Evolutionary conservation across 2,797 vertebrate species (phyloP), one percentile per base, ranked within the genome.

Genomic region (Cyprinodon diabolis): DNA sequence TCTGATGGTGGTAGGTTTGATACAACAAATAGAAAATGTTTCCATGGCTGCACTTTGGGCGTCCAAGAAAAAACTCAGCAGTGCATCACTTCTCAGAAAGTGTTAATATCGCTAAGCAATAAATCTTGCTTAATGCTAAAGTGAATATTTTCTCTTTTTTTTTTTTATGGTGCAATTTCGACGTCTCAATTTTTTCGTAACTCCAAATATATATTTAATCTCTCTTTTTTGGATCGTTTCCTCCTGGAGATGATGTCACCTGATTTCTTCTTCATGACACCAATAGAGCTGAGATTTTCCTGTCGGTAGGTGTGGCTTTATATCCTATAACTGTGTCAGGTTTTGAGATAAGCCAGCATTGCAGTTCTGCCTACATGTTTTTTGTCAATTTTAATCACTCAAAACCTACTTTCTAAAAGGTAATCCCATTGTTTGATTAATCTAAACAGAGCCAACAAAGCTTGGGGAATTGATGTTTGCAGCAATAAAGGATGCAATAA

Each of bases 21-120:
- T 62, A 5, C 63, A 90, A 90, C 82, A 91, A 93, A 92, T 47
- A 92, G 70, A 83, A 37, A 75, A n/a, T 63, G 89, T 88, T 88
- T 75, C 76, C 74, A 80, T 82, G 81, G 91, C 62, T 65, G 77
- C 69, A 0, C 78, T 76, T 71, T 65, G 56, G 60, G 40, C 72
- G 68, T 83, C 84, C 80, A 78, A 68, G 57, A 65, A 84, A 83
- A 81, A 75, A 66, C 30, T 25, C 35, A 62, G 57, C 23, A 73
- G 77, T 13, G 43, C 74, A 86, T 85, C 83, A 85, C 62, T 87
- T 88, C 88, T 84, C 57, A 86, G 85, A 86, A 87, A 63, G 17
- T 45, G 58, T 74, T 66, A 7, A 65, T 69, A 69, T 85, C 82
- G 71, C 62, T 55, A 45, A 37, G 37, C 68, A 75, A 51, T 17